Evolutionary conservation across 92 coral and sea anemone species (phyloP).

Genomic region (Virgularia gustaviana): DNA sequence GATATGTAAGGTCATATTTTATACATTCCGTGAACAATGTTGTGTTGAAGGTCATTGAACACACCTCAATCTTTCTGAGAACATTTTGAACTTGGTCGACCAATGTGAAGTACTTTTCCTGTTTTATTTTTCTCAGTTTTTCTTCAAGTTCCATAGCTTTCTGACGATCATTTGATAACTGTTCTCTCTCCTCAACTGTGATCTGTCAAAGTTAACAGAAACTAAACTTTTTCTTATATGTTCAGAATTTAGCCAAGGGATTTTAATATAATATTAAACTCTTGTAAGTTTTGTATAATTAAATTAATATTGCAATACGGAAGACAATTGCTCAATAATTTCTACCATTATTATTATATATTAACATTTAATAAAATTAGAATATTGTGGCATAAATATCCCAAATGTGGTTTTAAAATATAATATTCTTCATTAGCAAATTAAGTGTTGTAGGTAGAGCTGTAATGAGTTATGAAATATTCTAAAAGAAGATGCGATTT

Average conservation of each 20-base stretch:
- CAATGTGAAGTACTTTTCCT: conserved; percentile 69
- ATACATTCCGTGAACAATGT: background rate
- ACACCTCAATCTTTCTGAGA: conserved; percentile 66
- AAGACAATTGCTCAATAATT: no score
- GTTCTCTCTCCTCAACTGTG: conserved; percentile 60
- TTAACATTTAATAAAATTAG: no score
- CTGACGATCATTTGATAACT: conserved; percentile 69
- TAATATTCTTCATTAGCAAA: no score
- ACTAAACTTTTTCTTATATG: background rate
- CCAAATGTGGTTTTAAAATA: no score
- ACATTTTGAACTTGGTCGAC: conserved; percentile 74
- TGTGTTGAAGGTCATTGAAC: background rate
- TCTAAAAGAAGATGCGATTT: no score
- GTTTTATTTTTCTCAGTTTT: conserved; percentile 60
- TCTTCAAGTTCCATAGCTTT: conserved; percentile 79
- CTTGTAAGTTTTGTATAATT: background rate
- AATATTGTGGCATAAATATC: no score
- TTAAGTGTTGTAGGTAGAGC: no score
- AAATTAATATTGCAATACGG: background rate
- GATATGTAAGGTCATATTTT: no score
- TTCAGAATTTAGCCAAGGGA: no score
- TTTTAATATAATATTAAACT: no score
- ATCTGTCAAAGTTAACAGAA: conserved; percentile 41
- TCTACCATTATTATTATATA: no score
- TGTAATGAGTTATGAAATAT: no score